These are phyloP conservation scores for Carpatolechia fugitivella DNA, from an alignment of 2,888 invertebrate genomes.

Conservation along the genomic window DNA sequence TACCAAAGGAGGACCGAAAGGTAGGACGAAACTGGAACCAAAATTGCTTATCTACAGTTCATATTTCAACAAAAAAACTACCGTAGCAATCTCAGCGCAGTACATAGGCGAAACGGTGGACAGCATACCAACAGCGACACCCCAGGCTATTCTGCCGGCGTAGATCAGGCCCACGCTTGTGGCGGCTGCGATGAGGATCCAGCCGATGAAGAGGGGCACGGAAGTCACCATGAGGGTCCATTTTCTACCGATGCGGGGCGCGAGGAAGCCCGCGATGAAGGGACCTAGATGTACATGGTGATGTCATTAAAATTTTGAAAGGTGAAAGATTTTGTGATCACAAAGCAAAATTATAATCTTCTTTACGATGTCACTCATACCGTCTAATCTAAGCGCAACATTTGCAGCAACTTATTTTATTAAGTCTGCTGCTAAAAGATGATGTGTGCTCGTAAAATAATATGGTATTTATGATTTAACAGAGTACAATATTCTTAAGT, in stretches of 20 bases:
- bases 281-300: constrained; percentile 74
- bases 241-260: constrained; percentile 84
- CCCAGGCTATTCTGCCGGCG: constrained; percentile 80
- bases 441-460: too few species aligned
- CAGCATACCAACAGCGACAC: constrained; percentile 83
- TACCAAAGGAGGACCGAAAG: too few species aligned
- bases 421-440: too few species aligned
- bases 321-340: too few species aligned
- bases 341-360: too few species aligned
- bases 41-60: not conserved
- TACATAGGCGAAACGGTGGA: constrained; percentile 91
- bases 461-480: too few species aligned
- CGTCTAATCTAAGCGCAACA: too few species aligned
- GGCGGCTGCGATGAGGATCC: constrained; percentile 81
- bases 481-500: too few species aligned
- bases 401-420: too few species aligned
- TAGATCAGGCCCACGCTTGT: constrained; percentile 67
- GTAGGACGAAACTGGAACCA: too few species aligned
- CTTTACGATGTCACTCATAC: too few species aligned
- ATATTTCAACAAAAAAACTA: constrained; percentile 38
- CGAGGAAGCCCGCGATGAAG: constrained; percentile 83
- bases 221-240: constrained; percentile 82
- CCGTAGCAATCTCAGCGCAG: constrained; percentile 90
- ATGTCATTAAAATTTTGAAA: not conserved
- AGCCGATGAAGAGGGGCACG: constrained; percentile 84